phyloP scores from a whole-genome alignment of 2,888 invertebrate genomes.

The Drosophila birchii region DNA sequence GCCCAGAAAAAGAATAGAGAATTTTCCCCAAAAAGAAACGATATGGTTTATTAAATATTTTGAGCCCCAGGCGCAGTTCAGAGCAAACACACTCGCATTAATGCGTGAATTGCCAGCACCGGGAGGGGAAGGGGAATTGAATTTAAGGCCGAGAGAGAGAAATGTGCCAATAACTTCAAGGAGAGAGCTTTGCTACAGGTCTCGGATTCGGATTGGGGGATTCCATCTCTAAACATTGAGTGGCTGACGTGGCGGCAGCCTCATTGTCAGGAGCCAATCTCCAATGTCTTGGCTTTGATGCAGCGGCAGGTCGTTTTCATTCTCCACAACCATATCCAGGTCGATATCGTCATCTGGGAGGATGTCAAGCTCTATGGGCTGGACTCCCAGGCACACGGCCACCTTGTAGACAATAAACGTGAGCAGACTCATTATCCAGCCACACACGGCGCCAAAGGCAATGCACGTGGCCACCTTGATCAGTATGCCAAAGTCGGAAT shows the following conservation, averaged over 20 bases:
- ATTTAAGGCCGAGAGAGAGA: conserved; percentile 7
- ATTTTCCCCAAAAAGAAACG: conserved; percentile 47
- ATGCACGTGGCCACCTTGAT: conserved; percentile 62
- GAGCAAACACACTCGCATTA: conserved; percentile 46
- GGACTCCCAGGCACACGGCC: conserved; percentile 30
- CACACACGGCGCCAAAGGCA: conserved; percentile 63
- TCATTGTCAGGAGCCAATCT: conserved; percentile 11
- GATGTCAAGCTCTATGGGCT: conserved; percentile 28
- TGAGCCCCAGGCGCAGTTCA: conserved; percentile 56
- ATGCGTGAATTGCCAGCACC: conserved; percentile 7
- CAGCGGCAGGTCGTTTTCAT: conserved; percentile 13
- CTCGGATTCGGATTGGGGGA: neutral
- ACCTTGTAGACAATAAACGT: conserved; percentile 52
- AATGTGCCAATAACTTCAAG: conserved; percentile 3
- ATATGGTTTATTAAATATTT: conserved; percentile 75
- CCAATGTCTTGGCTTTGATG: neutral
- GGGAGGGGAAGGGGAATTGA: neutral
- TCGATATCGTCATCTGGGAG: conserved; percentile 53
- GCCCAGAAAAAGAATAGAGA: conserved; percentile 41
- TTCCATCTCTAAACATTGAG: conserved; percentile 3
- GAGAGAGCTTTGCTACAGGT: neutral
- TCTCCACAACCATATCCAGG: conserved; percentile 34
- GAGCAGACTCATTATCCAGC: conserved; percentile 60
- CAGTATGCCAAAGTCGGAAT: conserved; percentile 54
- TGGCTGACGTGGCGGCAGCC: conserved; percentile 4